phyloP scores from a whole-genome alignment of 2,113 vertebrate genomes.

The Saimiri boliviensis region DNA sequence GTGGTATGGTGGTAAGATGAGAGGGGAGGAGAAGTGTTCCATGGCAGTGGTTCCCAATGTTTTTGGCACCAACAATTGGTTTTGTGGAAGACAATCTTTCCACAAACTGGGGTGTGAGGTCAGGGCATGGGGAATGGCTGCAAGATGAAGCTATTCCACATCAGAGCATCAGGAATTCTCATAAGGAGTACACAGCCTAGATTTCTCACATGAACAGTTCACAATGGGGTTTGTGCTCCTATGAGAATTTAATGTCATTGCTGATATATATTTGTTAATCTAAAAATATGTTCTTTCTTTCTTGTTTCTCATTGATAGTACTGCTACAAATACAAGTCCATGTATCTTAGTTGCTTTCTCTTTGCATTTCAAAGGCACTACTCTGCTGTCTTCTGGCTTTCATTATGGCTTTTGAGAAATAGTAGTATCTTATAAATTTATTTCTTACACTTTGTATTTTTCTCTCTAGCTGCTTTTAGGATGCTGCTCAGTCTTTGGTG shows the following conservation, averaged over 20 bases:
- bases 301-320: not conserved
- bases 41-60: no score
- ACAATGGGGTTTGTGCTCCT: no score
- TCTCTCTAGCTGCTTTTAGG: not conserved
- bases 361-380: not conserved
- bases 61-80: no score
- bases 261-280: not conserved
- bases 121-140: no score
- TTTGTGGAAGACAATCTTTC: no score
- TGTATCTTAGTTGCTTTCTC: not conserved
- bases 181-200: no score
- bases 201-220: no score
- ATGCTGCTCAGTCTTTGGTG: not conserved
- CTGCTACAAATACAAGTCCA: not conserved
- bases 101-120: no score
- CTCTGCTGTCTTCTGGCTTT: not conserved
- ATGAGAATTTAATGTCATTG: no score
- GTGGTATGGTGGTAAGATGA: not conserved
- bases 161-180: no score
- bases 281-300: not conserved
- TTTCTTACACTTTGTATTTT: not conserved
- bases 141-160: no score
- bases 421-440: not conserved
- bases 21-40: accelerated
- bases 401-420: not conserved